Conservation (phyloP, 2,113 vertebrate genomes). For the Plectropomus leopardus region DNA sequence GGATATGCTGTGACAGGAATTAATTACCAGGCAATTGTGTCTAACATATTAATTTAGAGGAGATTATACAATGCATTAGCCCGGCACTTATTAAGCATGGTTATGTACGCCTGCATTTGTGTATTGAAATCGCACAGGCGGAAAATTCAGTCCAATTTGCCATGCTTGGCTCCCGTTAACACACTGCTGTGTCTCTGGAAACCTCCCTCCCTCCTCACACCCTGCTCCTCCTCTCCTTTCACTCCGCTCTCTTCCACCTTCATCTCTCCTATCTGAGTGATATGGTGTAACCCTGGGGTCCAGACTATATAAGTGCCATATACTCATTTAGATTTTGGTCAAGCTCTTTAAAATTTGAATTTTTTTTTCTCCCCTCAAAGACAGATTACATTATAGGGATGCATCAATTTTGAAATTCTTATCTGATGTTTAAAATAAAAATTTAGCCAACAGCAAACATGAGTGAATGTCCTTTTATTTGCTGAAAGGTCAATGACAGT, state of each 20-base stretch:
- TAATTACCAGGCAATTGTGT: constrained; percentile 86
- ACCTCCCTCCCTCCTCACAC: constrained; percentile 25
- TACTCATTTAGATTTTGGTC: constrained; percentile 5
- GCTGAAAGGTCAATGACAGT: too few relatives aligned
- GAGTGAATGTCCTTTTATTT: too few relatives aligned
- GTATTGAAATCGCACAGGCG: constrained; percentile 79
- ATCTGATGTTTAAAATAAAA: too few relatives aligned
- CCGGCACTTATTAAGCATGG: constrained; percentile 77
- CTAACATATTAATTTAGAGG: constrained; percentile 85
- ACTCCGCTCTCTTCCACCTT: constrained; percentile 28
- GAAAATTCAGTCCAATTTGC: constrained; percentile 77
- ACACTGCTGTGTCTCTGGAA: constrained; percentile 53
- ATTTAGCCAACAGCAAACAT: too few relatives aligned
- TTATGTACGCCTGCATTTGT: constrained; percentile 78
- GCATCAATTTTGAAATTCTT: too few relatives aligned
- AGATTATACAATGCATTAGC: constrained; percentile 85
- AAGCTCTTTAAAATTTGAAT: neutral
- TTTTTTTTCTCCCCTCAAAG: neutral
- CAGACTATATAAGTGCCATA: neutral
- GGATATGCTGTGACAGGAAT: constrained; percentile 79
- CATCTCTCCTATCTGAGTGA: constrained; percentile 13
- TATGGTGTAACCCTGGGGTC: neutral
- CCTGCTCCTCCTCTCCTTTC: constrained; percentile 7
- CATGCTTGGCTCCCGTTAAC: constrained; percentile 68
- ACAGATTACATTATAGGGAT: too few relatives aligned